Evolutionary conservation across 2,113 vertebrate genomes (phyloP).

Genomic region (Anoplopoma fimbria): DNA sequence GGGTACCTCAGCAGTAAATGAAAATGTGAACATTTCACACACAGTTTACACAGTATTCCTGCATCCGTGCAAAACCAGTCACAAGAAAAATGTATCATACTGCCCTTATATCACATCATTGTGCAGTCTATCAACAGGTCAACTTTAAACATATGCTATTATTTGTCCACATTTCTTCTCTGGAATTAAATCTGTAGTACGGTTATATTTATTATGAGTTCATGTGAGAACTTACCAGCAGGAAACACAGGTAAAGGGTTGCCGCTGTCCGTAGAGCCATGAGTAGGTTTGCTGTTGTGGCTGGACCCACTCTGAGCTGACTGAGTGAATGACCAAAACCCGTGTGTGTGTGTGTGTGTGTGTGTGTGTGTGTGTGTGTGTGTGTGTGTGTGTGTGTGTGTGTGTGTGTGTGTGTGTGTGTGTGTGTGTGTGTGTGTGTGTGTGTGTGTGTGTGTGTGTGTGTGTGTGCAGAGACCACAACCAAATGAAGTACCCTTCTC

Average conservation of each 20-base stretch:
- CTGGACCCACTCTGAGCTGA: conserved; percentile 39
- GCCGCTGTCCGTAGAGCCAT: conserved; percentile 71
- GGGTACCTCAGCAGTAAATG: background rate
- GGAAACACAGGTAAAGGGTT: conserved; percentile 55
- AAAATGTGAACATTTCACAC: conserved; percentile 10
- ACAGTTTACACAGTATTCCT: background rate
- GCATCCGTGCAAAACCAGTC: background rate
- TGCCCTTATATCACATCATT: background rate
- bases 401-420: conserved; percentile 21
- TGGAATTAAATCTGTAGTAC: background rate
- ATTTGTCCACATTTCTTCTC: background rate
- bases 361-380: conserved; percentile 23
- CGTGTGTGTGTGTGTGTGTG: too few relatives aligned
- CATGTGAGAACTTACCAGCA: conserved; percentile 73
- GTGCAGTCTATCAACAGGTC: background rate
- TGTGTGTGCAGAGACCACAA: background rate
- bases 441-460: background rate
- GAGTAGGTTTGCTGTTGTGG: conserved; percentile 36
- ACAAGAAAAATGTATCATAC: background rate
- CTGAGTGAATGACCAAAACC: conserved; percentile 35
- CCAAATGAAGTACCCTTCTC: background rate
- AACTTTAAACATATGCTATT: background rate
- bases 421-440: conserved; percentile 4
- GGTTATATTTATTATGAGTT: background rate
- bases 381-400: conserved; percentile 33